Evolutionary conservation across 2,888 invertebrate species (phyloP).

Genomic region (Ornithoptera alexandrae): DNA sequence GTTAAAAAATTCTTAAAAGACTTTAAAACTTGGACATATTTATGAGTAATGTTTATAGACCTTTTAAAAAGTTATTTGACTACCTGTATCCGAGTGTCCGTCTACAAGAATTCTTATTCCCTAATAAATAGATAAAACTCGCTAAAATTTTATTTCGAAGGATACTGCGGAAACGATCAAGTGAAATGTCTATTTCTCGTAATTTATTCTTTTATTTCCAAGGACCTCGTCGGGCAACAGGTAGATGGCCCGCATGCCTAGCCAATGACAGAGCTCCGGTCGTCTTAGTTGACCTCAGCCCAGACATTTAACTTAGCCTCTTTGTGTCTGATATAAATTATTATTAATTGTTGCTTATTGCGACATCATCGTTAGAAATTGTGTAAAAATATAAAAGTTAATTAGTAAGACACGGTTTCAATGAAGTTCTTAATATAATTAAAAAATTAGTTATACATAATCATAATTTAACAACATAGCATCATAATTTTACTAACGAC

Average conservation of each 20-base stretch:
- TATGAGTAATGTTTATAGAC: not conserved
- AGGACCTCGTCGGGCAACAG: constrained; percentile 40
- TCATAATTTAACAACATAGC: not conserved
- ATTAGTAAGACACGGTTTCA: not conserved
- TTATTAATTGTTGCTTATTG: constrained; percentile 34
- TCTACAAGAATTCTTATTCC: not conserved
- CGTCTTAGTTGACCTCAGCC: constrained; percentile 39
- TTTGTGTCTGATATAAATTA: constrained; percentile 36
- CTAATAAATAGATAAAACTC: not conserved
- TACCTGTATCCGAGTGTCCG: not conserved
- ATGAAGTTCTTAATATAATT: not conserved
- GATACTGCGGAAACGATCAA: constrained; percentile 11
- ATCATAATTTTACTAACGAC: not conserved
- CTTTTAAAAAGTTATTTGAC: not conserved
- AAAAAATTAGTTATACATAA: not conserved
- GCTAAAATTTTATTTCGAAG: not conserved
- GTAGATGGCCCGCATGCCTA: constrained; percentile 54
- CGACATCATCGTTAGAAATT: not conserved
- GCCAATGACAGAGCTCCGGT: constrained; percentile 48
- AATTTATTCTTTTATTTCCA: constrained; percentile 35
- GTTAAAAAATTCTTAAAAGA: not conserved
- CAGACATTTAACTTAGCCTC: constrained; percentile 36
- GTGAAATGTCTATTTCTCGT: constrained; percentile 32
- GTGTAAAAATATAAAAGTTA: not conserved
- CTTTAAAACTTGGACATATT: not conserved